Conservation (phyloP, 2,113 vertebrate species). For the Muntiacus reevesi region DNA sequence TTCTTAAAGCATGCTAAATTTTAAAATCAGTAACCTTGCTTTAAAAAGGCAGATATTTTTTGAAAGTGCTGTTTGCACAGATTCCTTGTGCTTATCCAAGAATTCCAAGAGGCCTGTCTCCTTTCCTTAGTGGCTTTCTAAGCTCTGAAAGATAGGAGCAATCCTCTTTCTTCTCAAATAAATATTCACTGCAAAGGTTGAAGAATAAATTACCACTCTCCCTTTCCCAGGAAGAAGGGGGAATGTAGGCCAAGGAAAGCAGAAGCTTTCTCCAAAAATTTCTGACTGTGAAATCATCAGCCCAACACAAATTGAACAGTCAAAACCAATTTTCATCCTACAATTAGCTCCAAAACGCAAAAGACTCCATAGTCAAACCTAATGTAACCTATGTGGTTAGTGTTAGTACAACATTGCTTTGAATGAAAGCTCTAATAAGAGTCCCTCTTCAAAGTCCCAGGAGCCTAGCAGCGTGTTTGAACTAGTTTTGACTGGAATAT, state of each 20-base stretch:
- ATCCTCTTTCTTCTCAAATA: background rate
- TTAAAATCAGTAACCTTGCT: background rate
- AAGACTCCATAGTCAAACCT: background rate
- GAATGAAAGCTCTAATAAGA: too few relatives aligned
- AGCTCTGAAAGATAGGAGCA: background rate
- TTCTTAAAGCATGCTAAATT: background rate
- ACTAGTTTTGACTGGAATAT: fast-evolving
- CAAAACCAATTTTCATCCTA: background rate
- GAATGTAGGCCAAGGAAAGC: background rate
- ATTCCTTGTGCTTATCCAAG: background rate
- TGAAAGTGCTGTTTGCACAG: background rate
- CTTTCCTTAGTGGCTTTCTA: background rate
- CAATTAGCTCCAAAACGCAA: background rate
- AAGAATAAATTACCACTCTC: background rate
- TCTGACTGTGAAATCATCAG: background rate
- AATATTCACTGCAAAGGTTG: background rate
- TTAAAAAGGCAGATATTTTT: background rate
- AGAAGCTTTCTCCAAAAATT: background rate
- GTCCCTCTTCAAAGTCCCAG: background rate
- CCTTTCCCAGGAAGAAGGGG: background rate
- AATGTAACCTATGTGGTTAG: background rate
- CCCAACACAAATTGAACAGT: background rate
- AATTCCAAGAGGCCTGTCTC: background rate
- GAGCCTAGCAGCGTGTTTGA: background rate
- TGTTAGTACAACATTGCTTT: fast-evolving